phyloP scores from a whole-genome alignment of 2,113 vertebrate genomes.

The Mobula hypostoma region DNA sequence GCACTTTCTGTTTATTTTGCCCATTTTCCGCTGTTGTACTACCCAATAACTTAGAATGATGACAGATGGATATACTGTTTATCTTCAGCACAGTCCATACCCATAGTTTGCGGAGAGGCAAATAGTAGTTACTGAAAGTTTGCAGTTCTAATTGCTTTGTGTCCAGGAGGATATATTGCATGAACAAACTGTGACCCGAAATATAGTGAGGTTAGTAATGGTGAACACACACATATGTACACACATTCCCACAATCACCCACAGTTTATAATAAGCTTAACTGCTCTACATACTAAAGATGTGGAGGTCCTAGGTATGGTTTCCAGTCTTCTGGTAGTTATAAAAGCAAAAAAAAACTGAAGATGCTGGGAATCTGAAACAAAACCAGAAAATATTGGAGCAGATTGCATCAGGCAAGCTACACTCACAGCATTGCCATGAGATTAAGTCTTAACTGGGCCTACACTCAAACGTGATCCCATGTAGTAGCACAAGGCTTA shows the following conservation, averaged over 20 bases:
- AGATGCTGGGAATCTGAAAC: too few species aligned
- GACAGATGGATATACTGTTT: too few species aligned
- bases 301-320: neutral
- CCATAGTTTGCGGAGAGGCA: neutral
- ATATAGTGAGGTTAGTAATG: neutral
- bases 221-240: too few species aligned
- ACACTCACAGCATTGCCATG: neutral
- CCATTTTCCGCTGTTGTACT: neutral
- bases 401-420: neutral
- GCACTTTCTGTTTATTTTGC: too few species aligned
- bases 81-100: neutral
- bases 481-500: neutral
- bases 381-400: too few species aligned
- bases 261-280: neutral
- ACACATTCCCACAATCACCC: neutral
- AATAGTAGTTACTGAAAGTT: neutral
- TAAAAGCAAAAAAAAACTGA: too few species aligned
- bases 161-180: neutral
- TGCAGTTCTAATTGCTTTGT: neutral
- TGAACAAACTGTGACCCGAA: neutral
- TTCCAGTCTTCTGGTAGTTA: neutral
- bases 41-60: neutral
- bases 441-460: neutral
- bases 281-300: neutral
- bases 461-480: neutral